Evolutionary conservation across 2,113 vertebrate genomes (phyloP).

Genomic region (Pachyramphus minor): DNA sequence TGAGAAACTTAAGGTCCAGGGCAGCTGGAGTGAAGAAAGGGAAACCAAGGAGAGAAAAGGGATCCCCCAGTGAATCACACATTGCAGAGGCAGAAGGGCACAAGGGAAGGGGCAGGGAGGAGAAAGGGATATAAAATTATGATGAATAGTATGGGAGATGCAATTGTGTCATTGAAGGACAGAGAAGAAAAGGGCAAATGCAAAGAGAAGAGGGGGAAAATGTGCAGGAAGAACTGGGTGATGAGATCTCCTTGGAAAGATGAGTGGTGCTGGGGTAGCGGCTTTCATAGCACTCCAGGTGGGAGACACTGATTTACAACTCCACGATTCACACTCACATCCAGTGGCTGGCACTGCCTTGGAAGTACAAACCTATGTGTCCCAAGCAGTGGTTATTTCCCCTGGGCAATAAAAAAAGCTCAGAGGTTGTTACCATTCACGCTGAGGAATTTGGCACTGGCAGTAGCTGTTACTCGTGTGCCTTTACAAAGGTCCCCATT

Average conservation of each 20-base stretch:
- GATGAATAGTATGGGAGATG: not conserved
- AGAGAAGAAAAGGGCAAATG: not conserved
- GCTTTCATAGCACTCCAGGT: not conserved
- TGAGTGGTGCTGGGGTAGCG: rapidly evolving
- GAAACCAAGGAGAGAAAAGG: not conserved
- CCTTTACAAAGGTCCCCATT: not conserved
- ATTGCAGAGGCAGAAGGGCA: not conserved
- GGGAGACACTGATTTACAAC: not conserved
- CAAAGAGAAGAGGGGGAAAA: not conserved
- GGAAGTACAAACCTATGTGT: not conserved
- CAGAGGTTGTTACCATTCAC: not conserved
- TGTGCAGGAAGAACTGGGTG: rapidly evolving
- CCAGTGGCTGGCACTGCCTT: not conserved
- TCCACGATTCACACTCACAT: not conserved
- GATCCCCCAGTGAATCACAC: not conserved
- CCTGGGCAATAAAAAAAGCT: not conserved
- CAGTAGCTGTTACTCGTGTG: not conserved
- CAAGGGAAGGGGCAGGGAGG: not conserved
- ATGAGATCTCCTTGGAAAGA: not conserved
- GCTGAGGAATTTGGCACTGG: not conserved
- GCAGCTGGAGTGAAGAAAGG: not conserved
- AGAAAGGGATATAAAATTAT: not conserved
- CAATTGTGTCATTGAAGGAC: not conserved
- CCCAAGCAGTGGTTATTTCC: not conserved
- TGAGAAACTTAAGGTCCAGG: not conserved